These are phyloP conservation scores for Tychaedon coryphoeus DNA, from an alignment of 2,113 vertebrate genomes.

Conservation along the genomic window DNA sequence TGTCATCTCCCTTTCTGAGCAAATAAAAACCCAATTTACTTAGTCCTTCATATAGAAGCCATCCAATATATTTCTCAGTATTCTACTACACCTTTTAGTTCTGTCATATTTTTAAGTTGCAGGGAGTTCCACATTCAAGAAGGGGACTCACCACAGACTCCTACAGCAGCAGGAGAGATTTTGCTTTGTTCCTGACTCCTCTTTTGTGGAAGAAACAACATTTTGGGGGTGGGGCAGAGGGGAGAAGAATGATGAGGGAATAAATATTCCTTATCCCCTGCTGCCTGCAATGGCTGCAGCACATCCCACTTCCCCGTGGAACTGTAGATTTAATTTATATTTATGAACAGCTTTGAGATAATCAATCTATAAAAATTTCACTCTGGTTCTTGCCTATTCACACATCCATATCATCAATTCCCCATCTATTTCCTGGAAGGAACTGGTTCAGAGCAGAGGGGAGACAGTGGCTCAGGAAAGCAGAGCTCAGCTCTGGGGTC, in stretches of 20 bases:
- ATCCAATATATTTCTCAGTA: neutral
- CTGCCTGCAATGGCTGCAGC: neutral
- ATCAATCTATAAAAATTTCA: neutral
- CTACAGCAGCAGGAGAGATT: neutral
- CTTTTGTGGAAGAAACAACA: neutral
- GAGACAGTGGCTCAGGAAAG: neutral
- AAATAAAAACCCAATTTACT: neutral
- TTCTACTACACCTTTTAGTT: neutral
- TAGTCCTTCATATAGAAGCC: neutral
- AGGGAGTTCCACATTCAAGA: neutral
- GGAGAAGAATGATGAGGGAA: neutral
- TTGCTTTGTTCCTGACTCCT: neutral
- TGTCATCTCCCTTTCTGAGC: neutral
- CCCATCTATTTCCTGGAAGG: neutral
- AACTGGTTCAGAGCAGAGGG: neutral
- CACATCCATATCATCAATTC: neutral
- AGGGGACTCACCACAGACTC: neutral
- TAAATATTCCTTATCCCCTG: neutral
- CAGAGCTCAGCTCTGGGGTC: neutral
- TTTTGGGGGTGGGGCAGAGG: neutral
- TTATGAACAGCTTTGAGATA: slow-evolving; percentile 19
- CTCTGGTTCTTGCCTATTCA: neutral
- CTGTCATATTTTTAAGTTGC: neutral
- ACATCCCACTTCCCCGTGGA: neutral
- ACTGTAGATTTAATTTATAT: slow-evolving; percentile 2